Evolutionary conservation across 2,113 vertebrate species (phyloP).

Genomic region (Tupaia chinensis): DNA sequence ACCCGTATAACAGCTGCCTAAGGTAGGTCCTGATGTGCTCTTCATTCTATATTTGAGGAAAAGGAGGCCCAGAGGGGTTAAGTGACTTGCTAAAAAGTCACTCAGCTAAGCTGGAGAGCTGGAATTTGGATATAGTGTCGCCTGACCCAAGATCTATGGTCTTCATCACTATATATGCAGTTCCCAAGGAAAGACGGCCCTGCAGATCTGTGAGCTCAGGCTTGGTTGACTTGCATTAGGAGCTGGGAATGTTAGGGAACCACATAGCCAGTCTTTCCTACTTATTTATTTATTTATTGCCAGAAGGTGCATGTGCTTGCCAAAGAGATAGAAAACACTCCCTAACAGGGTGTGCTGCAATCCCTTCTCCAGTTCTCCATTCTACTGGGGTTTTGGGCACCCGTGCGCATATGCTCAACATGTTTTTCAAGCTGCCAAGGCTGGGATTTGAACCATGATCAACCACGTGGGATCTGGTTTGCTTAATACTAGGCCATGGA

Average conservation of each 20-base stretch:
- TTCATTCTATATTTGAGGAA: not conserved
- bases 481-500: no score
- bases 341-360: no score
- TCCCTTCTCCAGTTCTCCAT: no score
- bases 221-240: not conserved
- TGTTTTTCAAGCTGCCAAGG: no score
- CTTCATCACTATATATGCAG: not conserved
- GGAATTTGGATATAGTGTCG: not conserved
- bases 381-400: no score
- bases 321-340: no score
- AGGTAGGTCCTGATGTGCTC: not conserved
- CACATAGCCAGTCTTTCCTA: not conserved
- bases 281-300: no score
- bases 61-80: not conserved
- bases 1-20: not conserved
- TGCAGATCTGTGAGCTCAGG: not conserved
- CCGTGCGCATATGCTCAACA: no score
- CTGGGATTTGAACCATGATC: no score
- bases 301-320: no score
- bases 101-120: not conserved
- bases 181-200: not conserved
- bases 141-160: not conserved
- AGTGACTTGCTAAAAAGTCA: not conserved
- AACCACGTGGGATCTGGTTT: no score
- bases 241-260: not conserved